Evolutionary conservation across 2,797 vertebrate genomes (phyloP).

Genomic region (Craterocephalus amniculus): DNA sequence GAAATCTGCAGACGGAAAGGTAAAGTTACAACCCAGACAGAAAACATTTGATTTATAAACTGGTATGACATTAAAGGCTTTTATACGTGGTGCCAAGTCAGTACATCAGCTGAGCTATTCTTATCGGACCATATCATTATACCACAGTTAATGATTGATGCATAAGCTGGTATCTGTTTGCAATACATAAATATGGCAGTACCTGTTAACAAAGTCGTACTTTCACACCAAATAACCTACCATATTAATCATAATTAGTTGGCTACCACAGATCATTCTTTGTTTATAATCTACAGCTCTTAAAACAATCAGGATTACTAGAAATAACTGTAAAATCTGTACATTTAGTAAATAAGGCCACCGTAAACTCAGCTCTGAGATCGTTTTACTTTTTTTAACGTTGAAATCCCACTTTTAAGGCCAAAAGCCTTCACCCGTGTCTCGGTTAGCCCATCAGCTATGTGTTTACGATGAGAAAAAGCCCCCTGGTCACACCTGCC

Average conservation of each 20-base stretch:
- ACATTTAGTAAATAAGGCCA: background rate
- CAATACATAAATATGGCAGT: background rate
- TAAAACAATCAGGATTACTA: background rate
- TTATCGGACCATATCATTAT: background rate
- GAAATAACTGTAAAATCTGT: background rate
- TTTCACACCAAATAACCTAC: background rate
- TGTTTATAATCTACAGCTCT: background rate
- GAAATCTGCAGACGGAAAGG: slow-evolving; percentile 87
- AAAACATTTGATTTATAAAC: background rate
- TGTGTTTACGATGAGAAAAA: slow-evolving; percentile 59
- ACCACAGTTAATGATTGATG: background rate
- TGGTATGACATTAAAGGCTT: background rate
- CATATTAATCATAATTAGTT: background rate
- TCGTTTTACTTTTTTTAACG: background rate
- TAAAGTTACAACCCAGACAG: background rate
- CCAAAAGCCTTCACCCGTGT: slow-evolving; percentile 32
- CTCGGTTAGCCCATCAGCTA: slow-evolving; percentile 68
- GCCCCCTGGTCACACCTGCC: slow-evolving; percentile 61
- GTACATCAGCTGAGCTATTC: background rate
- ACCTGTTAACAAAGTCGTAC: background rate
- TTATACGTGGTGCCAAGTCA: background rate
- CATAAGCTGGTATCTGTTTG: background rate
- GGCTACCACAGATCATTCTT: background rate
- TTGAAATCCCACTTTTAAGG: slow-evolving; percentile 47
- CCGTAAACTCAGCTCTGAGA: background rate